Evolutionary conservation across 2,113 vertebrate genomes (phyloP).

Genomic region (Echinops telfairi): DNA sequence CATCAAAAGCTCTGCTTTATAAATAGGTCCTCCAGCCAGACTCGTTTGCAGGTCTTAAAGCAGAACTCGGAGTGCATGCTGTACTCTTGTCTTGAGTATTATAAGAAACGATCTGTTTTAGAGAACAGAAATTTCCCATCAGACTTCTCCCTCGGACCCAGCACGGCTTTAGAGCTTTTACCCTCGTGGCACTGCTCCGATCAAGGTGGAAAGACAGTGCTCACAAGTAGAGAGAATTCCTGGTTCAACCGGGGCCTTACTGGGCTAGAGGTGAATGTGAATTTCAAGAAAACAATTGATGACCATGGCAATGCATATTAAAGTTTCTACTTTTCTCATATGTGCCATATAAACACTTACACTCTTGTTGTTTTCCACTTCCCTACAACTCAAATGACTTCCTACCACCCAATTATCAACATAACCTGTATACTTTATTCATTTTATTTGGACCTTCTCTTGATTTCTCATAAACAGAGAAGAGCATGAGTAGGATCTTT

Average conservation of each 20-base stretch:
- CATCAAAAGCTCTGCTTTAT: conserved; percentile 71
- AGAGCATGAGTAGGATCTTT: background rate
- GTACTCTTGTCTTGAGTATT: background rate
- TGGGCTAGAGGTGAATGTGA: background rate
- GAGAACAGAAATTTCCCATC: conserved; percentile 17
- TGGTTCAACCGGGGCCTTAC: background rate
- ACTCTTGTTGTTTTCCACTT: background rate
- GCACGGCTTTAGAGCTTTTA: background rate
- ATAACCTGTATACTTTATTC: background rate
- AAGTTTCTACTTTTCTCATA: background rate
- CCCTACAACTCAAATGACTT: background rate
- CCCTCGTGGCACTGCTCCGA: background rate
- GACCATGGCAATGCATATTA: background rate
- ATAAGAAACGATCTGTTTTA: conserved; percentile 51
- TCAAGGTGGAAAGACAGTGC: background rate
- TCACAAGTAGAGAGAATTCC: background rate
- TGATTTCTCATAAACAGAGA: conserved; percentile 18
- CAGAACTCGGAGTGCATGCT: background rate
- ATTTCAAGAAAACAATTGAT: conserved; percentile 2
- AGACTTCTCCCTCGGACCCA: background rate
- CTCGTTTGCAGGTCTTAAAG: conserved; percentile 48
- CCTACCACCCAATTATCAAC: background rate
- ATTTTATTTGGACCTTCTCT: background rate
- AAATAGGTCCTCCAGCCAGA: conserved; percentile 72
- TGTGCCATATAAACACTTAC: too few species aligned